Conservation (phyloP, 2,888 invertebrate genomes). For the Hetaerina titia region DNA sequence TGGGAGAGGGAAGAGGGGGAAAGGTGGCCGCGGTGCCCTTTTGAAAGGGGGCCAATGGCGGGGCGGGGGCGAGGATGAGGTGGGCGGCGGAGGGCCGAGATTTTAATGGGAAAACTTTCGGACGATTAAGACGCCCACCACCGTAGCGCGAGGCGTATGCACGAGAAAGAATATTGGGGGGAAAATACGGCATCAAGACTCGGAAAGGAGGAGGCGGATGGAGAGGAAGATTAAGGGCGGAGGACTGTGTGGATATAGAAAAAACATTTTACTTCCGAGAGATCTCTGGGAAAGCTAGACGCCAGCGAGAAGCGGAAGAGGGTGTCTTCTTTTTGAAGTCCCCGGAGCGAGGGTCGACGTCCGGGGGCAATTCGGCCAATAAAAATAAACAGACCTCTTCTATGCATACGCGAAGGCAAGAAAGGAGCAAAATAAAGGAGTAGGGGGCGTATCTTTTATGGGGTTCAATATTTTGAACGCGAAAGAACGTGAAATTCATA, state of each 20-base stretch:
- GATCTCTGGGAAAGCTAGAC: not conserved
- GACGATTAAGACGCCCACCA: not conserved
- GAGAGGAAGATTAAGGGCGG: not conserved
- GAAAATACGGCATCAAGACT: not conserved
- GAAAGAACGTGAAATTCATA: too few species aligned
- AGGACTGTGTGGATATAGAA: not conserved
- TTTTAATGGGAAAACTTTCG: slow-evolving; percentile 31
- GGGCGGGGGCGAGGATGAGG: too few species aligned
- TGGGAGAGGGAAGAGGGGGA: not conserved
- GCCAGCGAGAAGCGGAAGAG: not conserved
- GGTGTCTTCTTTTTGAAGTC: too few species aligned
- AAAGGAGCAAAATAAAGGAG: too few species aligned
- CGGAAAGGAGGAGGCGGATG: not conserved
- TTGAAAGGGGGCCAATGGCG: not conserved
- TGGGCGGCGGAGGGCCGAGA: not conserved
- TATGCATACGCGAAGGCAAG: too few species aligned
- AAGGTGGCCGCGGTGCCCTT: not conserved
- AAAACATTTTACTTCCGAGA: not conserved
- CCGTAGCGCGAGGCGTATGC: not conserved
- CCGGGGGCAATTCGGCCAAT: too few species aligned
- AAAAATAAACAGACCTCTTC: too few species aligned
- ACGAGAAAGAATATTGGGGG: not conserved
- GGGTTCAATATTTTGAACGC: too few species aligned
- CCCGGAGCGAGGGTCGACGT: too few species aligned
- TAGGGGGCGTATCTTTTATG: too few species aligned